Evolutionary conservation across 2,797 vertebrate species (phyloP).

Genomic region (Pseudomugil gertrudae): DNA sequence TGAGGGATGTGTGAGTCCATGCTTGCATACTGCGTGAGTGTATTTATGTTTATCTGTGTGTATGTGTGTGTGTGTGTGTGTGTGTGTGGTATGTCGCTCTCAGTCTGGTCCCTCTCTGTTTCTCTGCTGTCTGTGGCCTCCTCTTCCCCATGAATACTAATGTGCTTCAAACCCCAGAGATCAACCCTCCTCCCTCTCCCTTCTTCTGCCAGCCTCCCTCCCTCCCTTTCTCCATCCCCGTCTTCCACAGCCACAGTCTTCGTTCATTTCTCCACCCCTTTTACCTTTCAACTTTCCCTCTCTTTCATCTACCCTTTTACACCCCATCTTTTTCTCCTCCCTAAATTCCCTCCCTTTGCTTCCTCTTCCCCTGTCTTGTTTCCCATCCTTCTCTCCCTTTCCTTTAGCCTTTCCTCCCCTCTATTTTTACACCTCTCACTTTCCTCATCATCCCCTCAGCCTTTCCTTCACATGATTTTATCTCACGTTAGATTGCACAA

Average conservation of each 20-base stretch:
- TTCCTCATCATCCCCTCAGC: constrained; percentile 29
- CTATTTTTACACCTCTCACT: constrained; percentile 31
- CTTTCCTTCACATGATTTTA: constrained; percentile 17
- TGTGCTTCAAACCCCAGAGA: constrained; percentile 83
- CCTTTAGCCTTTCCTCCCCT: constrained; percentile 6
- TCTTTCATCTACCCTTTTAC: constrained; percentile 64
- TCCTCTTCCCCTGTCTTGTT: constrained; percentile 49
- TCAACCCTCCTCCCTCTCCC: constrained; percentile 78
- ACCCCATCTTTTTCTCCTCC: constrained; percentile 62
- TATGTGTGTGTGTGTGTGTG: constrained; percentile 11
- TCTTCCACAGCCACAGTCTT: constrained; percentile 62
- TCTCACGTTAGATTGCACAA: constrained; percentile 33
- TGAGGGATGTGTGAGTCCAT: constrained; percentile 32
- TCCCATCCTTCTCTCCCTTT: constrained; percentile 34
- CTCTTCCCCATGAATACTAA: constrained; percentile 84
- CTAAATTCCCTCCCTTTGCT: constrained; percentile 42
- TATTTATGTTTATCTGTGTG: constrained; percentile 22
- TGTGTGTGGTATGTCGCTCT: constrained; percentile 60
- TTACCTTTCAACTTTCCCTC: constrained; percentile 76
- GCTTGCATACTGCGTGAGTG: constrained; percentile 31
- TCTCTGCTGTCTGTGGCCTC: constrained; percentile 83
- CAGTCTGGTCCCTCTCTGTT: constrained; percentile 79
- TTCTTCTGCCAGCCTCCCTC: constrained; percentile 48
- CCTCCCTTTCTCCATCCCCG: constrained; percentile 55
- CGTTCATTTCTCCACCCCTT: constrained; percentile 66